Percentiles rank a stretch among this genome's conserved stretches.
These are phyloP conservation scores for Isurus oxyrinchus DNA, from an alignment of 2,113 vertebrate species.

Conservation along the genomic window DNA sequence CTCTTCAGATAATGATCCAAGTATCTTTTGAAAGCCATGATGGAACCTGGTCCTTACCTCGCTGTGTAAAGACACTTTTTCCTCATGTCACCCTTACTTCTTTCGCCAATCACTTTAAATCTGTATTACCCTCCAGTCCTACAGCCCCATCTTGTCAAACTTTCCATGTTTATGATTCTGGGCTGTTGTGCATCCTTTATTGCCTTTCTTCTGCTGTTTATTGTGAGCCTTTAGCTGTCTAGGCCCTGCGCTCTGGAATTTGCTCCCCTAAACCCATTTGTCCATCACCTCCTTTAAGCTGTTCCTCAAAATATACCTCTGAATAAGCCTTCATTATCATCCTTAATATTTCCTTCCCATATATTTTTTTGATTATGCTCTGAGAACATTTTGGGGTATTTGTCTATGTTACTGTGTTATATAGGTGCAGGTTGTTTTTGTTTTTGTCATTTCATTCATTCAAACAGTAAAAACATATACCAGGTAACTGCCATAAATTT, in stretches of 20 bases:
- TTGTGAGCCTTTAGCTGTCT: background rate
- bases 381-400: background rate
- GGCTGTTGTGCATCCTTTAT: background rate
- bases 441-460: background rate
- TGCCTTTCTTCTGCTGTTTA: no score
- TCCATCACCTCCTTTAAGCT: background rate
- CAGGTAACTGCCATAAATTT: background rate
- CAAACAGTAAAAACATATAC: background rate
- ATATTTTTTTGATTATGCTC: background rate
- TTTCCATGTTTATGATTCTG: no score
- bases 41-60: no score
- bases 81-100: no score
- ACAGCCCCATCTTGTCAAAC: no score
- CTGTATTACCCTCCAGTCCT: no score
- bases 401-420: background rate
- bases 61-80: no score
- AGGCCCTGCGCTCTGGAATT: background rate
- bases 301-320: background rate
- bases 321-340: background rate
- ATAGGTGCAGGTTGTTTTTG: background rate
- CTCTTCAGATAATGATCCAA: no score
- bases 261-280: background rate
- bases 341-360: background rate
- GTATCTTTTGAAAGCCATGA: no score
- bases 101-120: no score